Evolutionary conservation across 2,888 invertebrate species (phyloP).

Genomic region (Cephus runcator): DNA sequence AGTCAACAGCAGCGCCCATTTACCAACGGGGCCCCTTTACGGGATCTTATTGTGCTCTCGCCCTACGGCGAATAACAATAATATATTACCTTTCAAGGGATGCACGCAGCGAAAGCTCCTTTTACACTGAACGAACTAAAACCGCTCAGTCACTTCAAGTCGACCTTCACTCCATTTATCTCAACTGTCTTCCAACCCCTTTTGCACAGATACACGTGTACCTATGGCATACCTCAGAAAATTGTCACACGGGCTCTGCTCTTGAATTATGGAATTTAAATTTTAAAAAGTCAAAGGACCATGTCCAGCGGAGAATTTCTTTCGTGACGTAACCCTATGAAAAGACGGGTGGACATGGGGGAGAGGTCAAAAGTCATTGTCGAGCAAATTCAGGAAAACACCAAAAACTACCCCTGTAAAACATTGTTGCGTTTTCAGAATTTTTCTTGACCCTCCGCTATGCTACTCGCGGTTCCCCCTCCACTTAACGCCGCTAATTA

Average conservation of each 20-base stretch:
- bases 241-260: too few relatives aligned
- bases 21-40: background rate
- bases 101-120: background rate
- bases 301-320: background rate
- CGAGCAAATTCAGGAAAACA: background rate
- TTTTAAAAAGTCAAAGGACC: background rate
- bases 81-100: constrained; percentile 6
- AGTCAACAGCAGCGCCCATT: background rate
- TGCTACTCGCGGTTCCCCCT: too few relatives aligned
- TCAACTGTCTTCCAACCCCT: background rate
- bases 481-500: background rate
- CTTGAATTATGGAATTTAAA: background rate
- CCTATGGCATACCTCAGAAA: too few relatives aligned
- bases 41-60: background rate
- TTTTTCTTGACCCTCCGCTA: background rate
- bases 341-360: background rate
- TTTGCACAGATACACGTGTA: background rate
- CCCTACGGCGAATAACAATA: constrained; percentile 8
- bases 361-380: background rate
- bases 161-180: background rate
- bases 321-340: background rate
- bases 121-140: background rate
- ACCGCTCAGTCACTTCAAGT: background rate
- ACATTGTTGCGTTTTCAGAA: background rate
- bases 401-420: background rate